Conservation (phyloP, 2,888 invertebrate genomes). For the Diabrotica balteata region DNA sequence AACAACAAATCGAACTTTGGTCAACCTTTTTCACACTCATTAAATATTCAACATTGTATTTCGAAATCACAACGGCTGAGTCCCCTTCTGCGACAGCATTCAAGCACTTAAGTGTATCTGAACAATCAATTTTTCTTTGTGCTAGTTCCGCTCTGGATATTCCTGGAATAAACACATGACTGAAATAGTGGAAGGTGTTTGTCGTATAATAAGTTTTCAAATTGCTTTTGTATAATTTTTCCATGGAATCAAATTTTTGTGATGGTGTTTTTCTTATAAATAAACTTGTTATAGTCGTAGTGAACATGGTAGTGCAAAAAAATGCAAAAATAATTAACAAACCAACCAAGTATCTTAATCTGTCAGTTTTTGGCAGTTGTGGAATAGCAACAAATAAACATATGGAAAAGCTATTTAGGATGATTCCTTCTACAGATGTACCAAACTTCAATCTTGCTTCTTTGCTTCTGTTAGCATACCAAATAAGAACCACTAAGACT, state of each 20-base stretch:
- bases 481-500: background rate
- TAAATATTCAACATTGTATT: background rate
- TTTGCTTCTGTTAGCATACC: background rate
- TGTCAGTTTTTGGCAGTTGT: background rate
- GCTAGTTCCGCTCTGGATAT: background rate
- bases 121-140: background rate
- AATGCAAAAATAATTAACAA: conserved; percentile 2
- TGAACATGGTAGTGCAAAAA: background rate
- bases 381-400: background rate
- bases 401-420: background rate
- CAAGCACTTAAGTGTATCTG: background rate
- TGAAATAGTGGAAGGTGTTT: background rate
- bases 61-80: background rate
- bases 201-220: background rate
- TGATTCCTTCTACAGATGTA: background rate
- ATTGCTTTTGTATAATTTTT: conserved; percentile 1
- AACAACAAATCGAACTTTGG: background rate
- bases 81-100: background rate
- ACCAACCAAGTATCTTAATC: background rate
- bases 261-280: background rate
- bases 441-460: background rate
- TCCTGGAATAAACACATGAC: background rate
- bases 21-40: background rate
- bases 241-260: background rate
- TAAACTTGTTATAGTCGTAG: background rate